These are phyloP conservation scores for Oconnorella tubifera DNA, from an alignment of 2,888 invertebrate genomes.

Conservation along the genomic window DNA sequence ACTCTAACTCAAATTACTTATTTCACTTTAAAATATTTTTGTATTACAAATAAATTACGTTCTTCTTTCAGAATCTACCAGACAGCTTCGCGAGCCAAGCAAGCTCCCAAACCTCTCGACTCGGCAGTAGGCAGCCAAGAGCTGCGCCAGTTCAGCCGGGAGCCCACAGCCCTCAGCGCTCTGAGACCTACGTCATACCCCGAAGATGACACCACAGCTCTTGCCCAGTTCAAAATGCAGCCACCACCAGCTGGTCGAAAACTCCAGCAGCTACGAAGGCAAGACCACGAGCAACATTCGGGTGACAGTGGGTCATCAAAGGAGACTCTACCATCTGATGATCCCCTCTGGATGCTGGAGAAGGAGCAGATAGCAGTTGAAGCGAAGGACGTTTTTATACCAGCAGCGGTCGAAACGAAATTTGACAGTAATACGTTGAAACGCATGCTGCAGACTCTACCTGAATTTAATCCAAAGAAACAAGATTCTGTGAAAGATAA, in stretches of 20 bases:
- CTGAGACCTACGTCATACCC: neutral
- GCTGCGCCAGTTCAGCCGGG: constrained; percentile 36
- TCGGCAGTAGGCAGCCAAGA: constrained; percentile 19
- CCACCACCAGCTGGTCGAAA: neutral
- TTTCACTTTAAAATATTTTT: too few relatives aligned
- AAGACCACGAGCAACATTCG: neutral
- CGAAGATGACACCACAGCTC: neutral
- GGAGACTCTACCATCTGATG: neutral
- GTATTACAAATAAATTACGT: too few relatives aligned
- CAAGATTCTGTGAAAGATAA: too few relatives aligned
- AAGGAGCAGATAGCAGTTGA: neutral
- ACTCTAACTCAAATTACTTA: too few relatives aligned
- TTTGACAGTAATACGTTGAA: constrained; percentile 82
- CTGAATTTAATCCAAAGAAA: too few relatives aligned
- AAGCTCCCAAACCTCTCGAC: neutral
- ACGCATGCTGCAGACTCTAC: constrained; percentile 90
- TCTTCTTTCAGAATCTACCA: neutral
- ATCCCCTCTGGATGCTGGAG: neutral
- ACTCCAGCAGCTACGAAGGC: neutral
- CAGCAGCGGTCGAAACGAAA: neutral
- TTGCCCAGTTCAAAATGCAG: too few relatives aligned
- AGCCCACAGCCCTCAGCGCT: constrained; percentile 26
- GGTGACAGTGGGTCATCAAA: neutral
- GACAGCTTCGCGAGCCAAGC: neutral
- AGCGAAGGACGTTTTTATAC: neutral